Conservation (phyloP, 2,797 vertebrate species). For the Ceryle rudis region DNA sequence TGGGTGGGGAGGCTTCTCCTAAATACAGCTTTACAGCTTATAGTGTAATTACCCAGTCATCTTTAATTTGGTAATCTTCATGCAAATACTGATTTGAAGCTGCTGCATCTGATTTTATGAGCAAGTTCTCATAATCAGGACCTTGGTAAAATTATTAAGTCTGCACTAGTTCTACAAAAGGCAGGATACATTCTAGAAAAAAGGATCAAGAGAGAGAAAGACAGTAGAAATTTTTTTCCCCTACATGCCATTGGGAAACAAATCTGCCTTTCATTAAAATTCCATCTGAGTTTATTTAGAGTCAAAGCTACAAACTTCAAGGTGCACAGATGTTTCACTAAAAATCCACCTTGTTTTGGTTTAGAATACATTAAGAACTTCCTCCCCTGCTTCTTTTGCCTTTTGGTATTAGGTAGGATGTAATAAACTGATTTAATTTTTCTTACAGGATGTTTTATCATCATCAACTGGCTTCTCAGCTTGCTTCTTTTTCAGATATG, state of each 20-base stretch:
- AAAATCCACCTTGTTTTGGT: neutral
- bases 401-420: neutral
- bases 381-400: neutral
- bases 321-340: neutral
- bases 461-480: constrained; percentile 84
- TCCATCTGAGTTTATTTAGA: neutral
- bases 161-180: neutral
- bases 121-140: neutral
- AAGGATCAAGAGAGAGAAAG: neutral
- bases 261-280: neutral
- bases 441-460: constrained; percentile 88
- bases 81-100: neutral
- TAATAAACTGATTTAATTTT: neutral
- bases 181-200: neutral
- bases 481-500: constrained; percentile 91
- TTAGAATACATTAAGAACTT: neutral
- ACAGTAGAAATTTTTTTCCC: neutral
- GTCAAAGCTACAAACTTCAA: neutral
- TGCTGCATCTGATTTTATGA: neutral
- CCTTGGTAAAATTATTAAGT: neutral
- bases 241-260: neutral
- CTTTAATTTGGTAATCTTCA: neutral
- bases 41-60: neutral
- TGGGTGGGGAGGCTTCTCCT: neutral
- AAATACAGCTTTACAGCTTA: neutral